These are phyloP conservation scores for Acridotheres tristis DNA, from an alignment of 2,797 vertebrate species.

Conservation along the genomic window DNA sequence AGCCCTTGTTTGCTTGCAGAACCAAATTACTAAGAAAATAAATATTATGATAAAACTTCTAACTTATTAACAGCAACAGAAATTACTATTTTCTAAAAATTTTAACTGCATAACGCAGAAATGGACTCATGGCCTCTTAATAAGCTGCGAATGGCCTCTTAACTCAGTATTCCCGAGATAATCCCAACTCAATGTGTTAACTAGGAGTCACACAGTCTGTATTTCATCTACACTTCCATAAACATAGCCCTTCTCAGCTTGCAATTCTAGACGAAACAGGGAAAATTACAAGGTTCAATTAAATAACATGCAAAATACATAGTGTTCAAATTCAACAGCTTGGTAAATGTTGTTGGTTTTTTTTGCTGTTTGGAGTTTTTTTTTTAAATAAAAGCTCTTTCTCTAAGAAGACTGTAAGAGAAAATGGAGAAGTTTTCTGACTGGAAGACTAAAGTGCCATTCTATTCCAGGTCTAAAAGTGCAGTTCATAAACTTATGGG, in stretches of 20 bases:
- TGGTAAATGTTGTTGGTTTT: background rate
- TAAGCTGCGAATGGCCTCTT: background rate
- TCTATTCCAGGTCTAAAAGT: background rate
- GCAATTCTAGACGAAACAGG: background rate
- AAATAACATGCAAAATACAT: background rate
- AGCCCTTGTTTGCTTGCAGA: background rate
- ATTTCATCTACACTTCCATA: background rate
- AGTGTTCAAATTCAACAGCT: background rate
- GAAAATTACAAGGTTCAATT: background rate
- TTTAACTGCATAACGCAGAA: background rate
- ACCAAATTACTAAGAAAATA: background rate
- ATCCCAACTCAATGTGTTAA: background rate
- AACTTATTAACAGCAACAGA: background rate
- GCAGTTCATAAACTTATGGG: background rate
- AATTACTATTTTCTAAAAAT: background rate
- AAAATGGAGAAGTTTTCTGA: background rate
- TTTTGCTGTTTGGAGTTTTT: background rate
- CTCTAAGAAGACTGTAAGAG: background rate
- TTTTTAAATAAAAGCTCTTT: background rate
- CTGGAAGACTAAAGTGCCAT: background rate
- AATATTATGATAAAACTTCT: background rate
- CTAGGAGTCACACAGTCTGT: background rate
- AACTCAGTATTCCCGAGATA: background rate
- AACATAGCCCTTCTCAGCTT: background rate
- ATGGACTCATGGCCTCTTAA: background rate